Percentiles rank a stretch among this genome's conserved stretches.
Conservation (phyloP, 2,113 vertebrate species). For the Nycticryphes semicollaris region DNA sequence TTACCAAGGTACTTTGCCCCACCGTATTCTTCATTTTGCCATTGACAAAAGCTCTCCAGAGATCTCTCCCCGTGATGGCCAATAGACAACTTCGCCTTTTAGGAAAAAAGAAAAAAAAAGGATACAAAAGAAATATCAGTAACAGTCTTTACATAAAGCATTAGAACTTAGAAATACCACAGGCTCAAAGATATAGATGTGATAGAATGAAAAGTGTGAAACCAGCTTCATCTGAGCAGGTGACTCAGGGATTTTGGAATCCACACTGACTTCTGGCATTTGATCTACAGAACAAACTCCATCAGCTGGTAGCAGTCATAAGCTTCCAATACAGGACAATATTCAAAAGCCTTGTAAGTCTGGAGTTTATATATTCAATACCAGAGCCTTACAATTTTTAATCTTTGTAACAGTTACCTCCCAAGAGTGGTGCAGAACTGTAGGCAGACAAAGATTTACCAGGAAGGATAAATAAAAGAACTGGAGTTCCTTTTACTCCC, state of each 20-base stretch:
- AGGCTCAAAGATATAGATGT: not conserved
- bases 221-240: not conserved
- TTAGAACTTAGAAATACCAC: not conserved
- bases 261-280: not conserved
- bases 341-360: not conserved
- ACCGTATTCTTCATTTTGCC: constrained; percentile 94
- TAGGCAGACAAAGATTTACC: not conserved
- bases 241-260: not conserved
- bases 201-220: not conserved
- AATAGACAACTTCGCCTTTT: constrained; percentile 86
- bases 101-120: not conserved
- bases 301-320: not conserved
- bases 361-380: not conserved
- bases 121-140: not conserved
- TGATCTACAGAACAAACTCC: not conserved
- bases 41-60: constrained; percentile 95
- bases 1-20: constrained; percentile 86
- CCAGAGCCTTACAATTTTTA: not conserved
- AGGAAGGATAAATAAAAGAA: not conserved
- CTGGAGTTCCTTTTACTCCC: not conserved
- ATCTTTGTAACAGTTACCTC: not conserved
- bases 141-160: not conserved
- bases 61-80: constrained; percentile 93
- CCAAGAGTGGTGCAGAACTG: not conserved
- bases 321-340: not conserved